Evolutionary conservation across 1,140 invertebrate genomes (phyloP).

Genomic region (Bombus affinis): DNA sequence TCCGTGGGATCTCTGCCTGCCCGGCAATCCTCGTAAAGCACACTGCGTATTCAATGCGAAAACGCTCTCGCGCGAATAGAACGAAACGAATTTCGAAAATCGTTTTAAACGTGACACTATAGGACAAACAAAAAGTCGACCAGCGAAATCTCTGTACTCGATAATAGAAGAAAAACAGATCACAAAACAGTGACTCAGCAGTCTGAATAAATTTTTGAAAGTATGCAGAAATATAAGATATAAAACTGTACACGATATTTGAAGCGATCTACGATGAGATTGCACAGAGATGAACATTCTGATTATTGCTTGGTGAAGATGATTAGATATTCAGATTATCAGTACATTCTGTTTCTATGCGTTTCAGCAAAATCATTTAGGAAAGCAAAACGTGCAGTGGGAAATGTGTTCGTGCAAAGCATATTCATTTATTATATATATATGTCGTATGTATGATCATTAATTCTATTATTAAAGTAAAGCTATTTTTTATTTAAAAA

Average conservation of each 20-base stretch:
- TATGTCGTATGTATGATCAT: too few relatives aligned
- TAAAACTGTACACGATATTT: too few relatives aligned
- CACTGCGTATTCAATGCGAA: neutral
- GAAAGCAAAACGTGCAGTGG: too few relatives aligned
- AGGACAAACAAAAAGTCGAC: neutral
- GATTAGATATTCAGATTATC: neutral
- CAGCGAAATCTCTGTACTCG: neutral
- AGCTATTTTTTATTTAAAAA: too few relatives aligned
- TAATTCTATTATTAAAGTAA: too few relatives aligned
- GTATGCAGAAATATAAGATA: too few relatives aligned
- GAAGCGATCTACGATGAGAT: too few relatives aligned
- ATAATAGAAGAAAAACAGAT: neutral
- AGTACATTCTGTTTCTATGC: too few relatives aligned
- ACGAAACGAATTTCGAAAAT: conserved; percentile 4
- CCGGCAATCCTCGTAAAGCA: neutral
- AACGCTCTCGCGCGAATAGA: neutral
- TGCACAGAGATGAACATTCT: neutral
- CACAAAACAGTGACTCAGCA: neutral
- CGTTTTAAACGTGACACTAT: neutral
- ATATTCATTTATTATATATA: too few relatives aligned
- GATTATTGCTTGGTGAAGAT: neutral
- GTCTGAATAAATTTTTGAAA: neutral
- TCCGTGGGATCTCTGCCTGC: neutral
- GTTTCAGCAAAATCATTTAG: too few relatives aligned
- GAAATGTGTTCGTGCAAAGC: too few relatives aligned